Base-by-base conservation (phyloP, 92 coral and sea anemone species). In the Zoanthus sociatus region DNA sequence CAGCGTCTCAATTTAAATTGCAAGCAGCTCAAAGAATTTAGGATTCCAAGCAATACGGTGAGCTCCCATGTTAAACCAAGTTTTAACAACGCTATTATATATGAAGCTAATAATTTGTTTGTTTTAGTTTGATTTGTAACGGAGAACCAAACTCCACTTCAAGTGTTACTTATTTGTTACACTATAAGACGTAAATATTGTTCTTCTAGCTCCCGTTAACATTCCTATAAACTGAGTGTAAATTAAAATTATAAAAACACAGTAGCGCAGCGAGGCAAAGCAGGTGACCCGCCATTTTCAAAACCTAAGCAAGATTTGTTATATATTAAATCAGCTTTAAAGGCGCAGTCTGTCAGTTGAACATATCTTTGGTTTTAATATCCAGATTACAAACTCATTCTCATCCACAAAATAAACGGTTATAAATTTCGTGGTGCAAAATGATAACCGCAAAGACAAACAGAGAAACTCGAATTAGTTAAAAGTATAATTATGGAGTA, bases 331-430 rank as follows among this genome's bases (percentile, higher is more conserved):
- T 30, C 68, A 26, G 82, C 48, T 31, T 77, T 76, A 16, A 54
- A 17, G 14, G 82, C 46, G 15, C 0, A 77, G 16, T 53, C 30
- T 54, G 13, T 55, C 56, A 6, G 6, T 53, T 30, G 46, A 15
- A 15, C n/a, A 7, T 26, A 33, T 2, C 9, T 14, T 20, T 69
- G 48, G 84, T 42, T 61, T 78, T 78, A 56, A 78, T 37, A 54
- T 56, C 72, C 14, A 78, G 66, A 56, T 78, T 21, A 64, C 42
- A 45, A 12, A 68, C 58, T 45, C 37, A 81, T 30, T 18, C 45
- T n/a, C 66, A 13, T 21, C 85, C 76, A 81, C 85, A 81, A 68
- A 78, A 46, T 81, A 66, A 66, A 21, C 75, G 13, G 42, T 46
- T 45, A 46, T 32, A 70, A 66, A 17, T 4, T 66, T 64, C 33